These are phyloP conservation scores for Muscidifurax raptorellus DNA, from an alignment of 1,140 invertebrate genomes.

Conservation along the genomic window DNA sequence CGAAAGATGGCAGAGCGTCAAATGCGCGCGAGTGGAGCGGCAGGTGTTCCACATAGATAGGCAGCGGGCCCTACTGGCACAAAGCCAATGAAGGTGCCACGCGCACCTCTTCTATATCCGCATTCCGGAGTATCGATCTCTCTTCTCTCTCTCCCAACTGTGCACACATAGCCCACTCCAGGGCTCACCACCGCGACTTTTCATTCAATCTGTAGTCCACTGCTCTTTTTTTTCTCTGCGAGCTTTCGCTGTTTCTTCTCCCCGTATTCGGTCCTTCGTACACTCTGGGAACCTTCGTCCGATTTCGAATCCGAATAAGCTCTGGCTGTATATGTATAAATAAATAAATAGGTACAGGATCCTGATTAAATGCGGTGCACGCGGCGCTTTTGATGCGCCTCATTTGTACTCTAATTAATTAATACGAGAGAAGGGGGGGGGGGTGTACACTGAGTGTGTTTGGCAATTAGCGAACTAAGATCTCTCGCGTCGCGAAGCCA, in stretches of 20 bases:
- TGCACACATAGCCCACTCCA: neutral
- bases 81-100: conserved; percentile 71
- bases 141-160: conserved; percentile 50
- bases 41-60: conserved; percentile 75
- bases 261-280: neutral
- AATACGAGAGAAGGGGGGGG: neutral
- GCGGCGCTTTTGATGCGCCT: neutral
- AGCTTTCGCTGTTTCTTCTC: neutral
- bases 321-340: neutral
- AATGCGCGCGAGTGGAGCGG: conserved; percentile 57
- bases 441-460: neutral
- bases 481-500: conserved; percentile 4
- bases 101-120: conserved; percentile 53
- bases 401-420: conserved; percentile 31
- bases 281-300: neutral
- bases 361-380: neutral
- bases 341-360: neutral
- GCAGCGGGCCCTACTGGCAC: conserved; percentile 65
- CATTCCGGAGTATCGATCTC: conserved; percentile 70
- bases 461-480: conserved; percentile 19
- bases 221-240: neutral
- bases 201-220: conserved; percentile 69
- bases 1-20: conserved; percentile 63
- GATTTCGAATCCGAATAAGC: neutral
- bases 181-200: conserved; percentile 59